Evolutionary conservation across 1,140 invertebrate genomes (phyloP).

Genomic region (Daktulosphaira vitifoliae): DNA sequence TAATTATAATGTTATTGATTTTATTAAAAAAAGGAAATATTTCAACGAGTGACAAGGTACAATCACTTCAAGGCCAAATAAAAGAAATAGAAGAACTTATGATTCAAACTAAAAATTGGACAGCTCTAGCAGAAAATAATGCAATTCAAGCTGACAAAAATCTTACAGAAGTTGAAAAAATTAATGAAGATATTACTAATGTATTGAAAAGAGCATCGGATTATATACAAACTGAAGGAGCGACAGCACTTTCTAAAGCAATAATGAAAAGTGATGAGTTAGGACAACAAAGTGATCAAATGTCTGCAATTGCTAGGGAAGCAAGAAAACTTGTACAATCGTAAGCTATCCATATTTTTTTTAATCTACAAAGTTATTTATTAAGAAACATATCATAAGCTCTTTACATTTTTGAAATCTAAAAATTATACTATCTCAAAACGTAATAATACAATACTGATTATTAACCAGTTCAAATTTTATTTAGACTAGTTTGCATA

Average conservation of each 20-base stretch:
- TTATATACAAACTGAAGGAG: conserved; percentile 70
- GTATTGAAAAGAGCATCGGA: conserved; percentile 55
- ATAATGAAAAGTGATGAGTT: conserved; percentile 72
- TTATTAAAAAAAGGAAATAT: conserved; percentile 1
- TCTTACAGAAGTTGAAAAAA: conserved; percentile 63
- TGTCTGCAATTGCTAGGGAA: conserved; percentile 81
- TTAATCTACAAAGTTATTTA: too few species aligned
- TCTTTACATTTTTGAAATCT: too few species aligned
- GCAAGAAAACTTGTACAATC: conserved; percentile 69
- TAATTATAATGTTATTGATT: too few species aligned
- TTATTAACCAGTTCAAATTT: too few species aligned
- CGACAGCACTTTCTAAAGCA: conserved; percentile 65
- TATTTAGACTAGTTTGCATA: too few species aligned
- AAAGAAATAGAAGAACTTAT: conserved; percentile 56
- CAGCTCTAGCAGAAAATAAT: conserved; percentile 52
- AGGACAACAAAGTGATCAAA: conserved; percentile 81
- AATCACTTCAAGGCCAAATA: conserved; percentile 49
- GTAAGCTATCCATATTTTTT: too few species aligned
- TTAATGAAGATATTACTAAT: conserved; percentile 42
- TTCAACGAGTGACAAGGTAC: conserved; percentile 4
- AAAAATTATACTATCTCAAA: too few species aligned
- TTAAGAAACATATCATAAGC: too few species aligned
- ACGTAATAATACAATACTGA: background rate
- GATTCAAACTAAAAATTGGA: conserved; percentile 52
- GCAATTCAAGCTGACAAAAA: conserved; percentile 55